phyloP scores from a whole-genome alignment of 2,888 invertebrate genomes.

The Sminthurides aquaticus region DNA sequence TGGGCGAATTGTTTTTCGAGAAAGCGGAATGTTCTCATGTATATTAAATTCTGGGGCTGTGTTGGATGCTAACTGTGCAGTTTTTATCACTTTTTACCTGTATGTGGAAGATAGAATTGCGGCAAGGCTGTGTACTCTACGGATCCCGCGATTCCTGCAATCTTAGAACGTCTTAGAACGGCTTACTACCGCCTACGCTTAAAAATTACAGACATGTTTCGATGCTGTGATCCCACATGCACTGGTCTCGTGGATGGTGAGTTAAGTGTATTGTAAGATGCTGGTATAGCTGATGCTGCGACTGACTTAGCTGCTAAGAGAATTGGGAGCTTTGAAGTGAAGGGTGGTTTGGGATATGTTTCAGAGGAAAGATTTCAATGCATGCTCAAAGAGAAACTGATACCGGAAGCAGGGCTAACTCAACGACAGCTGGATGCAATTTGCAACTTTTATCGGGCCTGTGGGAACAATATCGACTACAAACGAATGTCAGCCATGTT shows the following conservation, averaged over 20 bases:
- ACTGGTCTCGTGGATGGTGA: constrained; percentile 38
- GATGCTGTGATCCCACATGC: constrained; percentile 40
- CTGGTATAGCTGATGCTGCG: no score
- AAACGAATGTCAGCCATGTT: constrained; percentile 42
- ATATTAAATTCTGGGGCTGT: no score
- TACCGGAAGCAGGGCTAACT: constrained; percentile 42
- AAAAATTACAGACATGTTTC: constrained; percentile 40
- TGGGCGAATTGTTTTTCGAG: no score
- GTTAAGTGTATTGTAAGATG: constrained; percentile 1
- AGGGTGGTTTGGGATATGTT: neutral
- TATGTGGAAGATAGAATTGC: constrained; percentile 29
- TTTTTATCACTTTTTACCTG: no score
- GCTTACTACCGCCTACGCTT: constrained; percentile 39
- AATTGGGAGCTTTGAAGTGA: neutral
- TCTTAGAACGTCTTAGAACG: constrained; percentile 41
- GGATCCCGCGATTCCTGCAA: constrained; percentile 41
- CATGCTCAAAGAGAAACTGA: constrained; percentile 37
- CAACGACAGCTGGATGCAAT: constrained; percentile 39
- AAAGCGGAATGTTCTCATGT: no score
- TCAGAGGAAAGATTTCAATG: constrained; percentile 40
- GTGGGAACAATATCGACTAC: constrained; percentile 41
- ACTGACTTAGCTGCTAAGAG: neutral
- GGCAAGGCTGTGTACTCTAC: constrained; percentile 41
- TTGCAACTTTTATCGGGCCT: constrained; percentile 41
- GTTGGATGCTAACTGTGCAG: no score